Base-by-base conservation (phyloP, 2,888 invertebrate species). In the Nemapogon koenigi region DNA sequence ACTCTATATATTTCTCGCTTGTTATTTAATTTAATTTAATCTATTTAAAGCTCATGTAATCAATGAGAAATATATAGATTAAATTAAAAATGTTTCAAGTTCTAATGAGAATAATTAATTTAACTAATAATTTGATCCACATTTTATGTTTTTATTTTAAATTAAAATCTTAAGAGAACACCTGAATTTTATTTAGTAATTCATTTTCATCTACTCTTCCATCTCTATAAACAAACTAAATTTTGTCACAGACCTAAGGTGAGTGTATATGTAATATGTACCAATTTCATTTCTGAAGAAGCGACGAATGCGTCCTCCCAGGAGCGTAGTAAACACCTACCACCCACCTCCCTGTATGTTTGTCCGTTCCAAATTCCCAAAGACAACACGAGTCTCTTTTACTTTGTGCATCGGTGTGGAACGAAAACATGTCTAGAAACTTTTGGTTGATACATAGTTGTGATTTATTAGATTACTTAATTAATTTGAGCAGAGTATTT, bases 271-370 rank as follows among this genome's bases (percentile, higher is more conserved):
- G 33, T 33, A 73, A 73, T 73, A 73, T 75, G 69, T 65, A 59
- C 67, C 72, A 73, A 73, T 75, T 73, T 76, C 72, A 73, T 76
- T 71, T 69, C 71, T 68, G 57, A 10, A 15, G 19, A 27, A 40
- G 31, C 28, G 19, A 33, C 62, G 55, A 59, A 22, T 10, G 19
- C 59, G 55, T 52, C 62, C 71, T 76, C 76, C 73, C 75, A 53
- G 44, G 76, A 70, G 73, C 62, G 62, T 61, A 63, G 71, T 73
- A 72, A 75, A 72, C 67, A 71, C 67, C 62, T 56, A 57, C 62
- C 52, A 54, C 50, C 46, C 47, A 53, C 57, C 48, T 25, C 19
- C 49, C 46, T 51, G 55, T 53, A 53, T 65, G 62, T 66, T 69
- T 65, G 70, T 67, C 64, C 67, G 61, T 70, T 67, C 62, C 62